Evolutionary conservation across 1,140 invertebrate genomes (phyloP), one percentile per base, ranked within the genome.

Genomic region (Leptoteleia sp.): DNA sequence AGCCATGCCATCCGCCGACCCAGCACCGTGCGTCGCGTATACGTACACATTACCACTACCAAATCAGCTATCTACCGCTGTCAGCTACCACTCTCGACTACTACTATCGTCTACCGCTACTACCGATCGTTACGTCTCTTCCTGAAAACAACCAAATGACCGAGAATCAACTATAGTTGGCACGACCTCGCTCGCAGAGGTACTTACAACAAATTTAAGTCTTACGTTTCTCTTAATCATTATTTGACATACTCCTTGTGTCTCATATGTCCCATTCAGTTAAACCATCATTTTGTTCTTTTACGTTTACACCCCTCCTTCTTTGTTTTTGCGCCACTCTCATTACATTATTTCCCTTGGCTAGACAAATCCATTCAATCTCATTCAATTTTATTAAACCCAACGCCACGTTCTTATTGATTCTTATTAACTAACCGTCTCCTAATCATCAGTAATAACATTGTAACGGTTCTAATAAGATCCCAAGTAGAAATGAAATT

Each of bases 11-110:
- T 83, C 84, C 83, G 83, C 85, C 87, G 84, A 86, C 79, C 85
- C 85, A 87, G 86, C 87, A 84, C 82, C 87, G 85, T 88, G 81
- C 85, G 82, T 81, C 87, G 86, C 87, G 87, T 88, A 87, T 88
- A 87, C 83, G 84, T 87, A 87, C 85, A 88, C 85, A 85, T 86
- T 86, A 86, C 83, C 80, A 84, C 79, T 86, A 86, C 84, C 84
- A 82, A 86, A 83, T 85, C 84, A 84, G 70, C 84, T 86, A 84
- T 84, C 83, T 84, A 85, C 84, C 83, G 85, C 84, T 85, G 83
- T 86, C 85, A 86, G 82, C 84, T 86, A 86, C 73, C 73, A 57
- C 73, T 76, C 55, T 70, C 64, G 73, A 76, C 85, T 84, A 85
- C 84, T 85, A 85, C 84, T 82, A 85, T 83, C 80, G 80, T 81